These are phyloP conservation scores for Hippocampus guttulatus DNA, from an alignment of 2,113 vertebrate species.

Conservation along the genomic window DNA sequence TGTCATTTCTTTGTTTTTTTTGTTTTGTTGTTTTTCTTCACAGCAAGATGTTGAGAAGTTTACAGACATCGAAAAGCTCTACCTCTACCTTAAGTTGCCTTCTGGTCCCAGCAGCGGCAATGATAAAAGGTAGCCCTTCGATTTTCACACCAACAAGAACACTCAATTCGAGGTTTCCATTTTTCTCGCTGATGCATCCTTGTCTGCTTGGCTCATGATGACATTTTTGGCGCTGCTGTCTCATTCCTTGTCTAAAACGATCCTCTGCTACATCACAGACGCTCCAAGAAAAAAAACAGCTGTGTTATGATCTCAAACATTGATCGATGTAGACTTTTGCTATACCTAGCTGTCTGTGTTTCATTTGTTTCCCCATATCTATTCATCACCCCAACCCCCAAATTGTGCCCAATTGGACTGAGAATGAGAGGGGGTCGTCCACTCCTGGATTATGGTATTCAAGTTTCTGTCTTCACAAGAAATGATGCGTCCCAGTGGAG, in stretches of 20 bases:
- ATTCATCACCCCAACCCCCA: slow-evolving; percentile 67
- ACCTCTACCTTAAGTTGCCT: slow-evolving; percentile 99
- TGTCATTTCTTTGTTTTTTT: background rate
- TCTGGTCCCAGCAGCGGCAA: slow-evolving; percentile 95
- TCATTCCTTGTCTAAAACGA: slow-evolving; percentile 45
- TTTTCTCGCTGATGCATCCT: slow-evolving; percentile 8
- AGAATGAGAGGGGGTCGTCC: slow-evolving; percentile 73
- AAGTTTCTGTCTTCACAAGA: slow-evolving; percentile 68
- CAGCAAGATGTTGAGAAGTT: slow-evolving; percentile 99
- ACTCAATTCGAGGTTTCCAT: slow-evolving; percentile 1
- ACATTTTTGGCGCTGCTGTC: slow-evolving; percentile 38
- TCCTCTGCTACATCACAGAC: slow-evolving; percentile 27
- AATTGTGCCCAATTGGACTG: slow-evolving; percentile 74
- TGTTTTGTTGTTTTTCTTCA: slow-evolving; percentile 49
- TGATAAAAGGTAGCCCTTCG: slow-evolving; percentile 86
- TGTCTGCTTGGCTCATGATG: slow-evolving; percentile 36
- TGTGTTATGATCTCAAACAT: slow-evolving; percentile 46
- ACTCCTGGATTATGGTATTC: slow-evolving; percentile 74
- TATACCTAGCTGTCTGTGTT: slow-evolving; percentile 73
- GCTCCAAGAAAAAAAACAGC: slow-evolving; percentile 9
- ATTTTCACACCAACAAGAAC: slow-evolving; percentile 7
- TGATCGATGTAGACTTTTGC: slow-evolving; percentile 58
- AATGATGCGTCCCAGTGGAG: slow-evolving; percentile 37
- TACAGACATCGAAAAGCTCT: slow-evolving; percentile 99
- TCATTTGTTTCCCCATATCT: slow-evolving; percentile 76